Evolutionary conservation across 2,888 invertebrate genomes (phyloP).

Genomic region (Latrodectus hesperus): DNA sequence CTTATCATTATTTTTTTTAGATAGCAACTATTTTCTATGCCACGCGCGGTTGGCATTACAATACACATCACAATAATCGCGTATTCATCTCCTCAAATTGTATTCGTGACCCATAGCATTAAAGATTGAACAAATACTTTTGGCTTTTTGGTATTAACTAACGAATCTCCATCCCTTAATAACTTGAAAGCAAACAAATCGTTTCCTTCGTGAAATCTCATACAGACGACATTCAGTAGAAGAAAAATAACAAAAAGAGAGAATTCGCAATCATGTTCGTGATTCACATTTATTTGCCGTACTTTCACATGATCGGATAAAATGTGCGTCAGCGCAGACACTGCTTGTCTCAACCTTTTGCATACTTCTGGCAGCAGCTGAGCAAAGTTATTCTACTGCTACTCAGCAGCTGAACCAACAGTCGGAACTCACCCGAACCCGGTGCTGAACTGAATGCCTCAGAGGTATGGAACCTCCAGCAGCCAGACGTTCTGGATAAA

Average conservation of each 20-base stretch:
- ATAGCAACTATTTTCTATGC: no score
- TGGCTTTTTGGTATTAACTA: no score
- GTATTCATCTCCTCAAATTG: no score
- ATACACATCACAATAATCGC: no score
- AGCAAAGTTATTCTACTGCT: slow-evolving; percentile 40
- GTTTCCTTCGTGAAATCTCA: not conserved
- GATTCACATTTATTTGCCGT: not conserved
- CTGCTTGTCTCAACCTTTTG: slow-evolving; percentile 17
- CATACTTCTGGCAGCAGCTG: slow-evolving; percentile 52
- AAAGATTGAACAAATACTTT: no score
- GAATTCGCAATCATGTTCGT: not conserved
- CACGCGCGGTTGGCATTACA: no score
- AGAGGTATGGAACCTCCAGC: no score
- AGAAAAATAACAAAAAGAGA: not conserved
- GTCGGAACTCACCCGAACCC: not conserved
- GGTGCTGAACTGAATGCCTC: not conserved
- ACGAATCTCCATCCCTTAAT: slow-evolving; percentile 2
- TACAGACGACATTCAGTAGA: not conserved
- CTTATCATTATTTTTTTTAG: no score
- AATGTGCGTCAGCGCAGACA: slow-evolving; percentile 13
- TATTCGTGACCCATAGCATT: no score
- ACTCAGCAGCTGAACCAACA: slow-evolving; percentile 54
- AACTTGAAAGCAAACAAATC: slow-evolving; percentile 36
- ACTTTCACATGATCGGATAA: slow-evolving; percentile 3
- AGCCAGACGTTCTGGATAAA: no score